phyloP scores from a whole-genome alignment of 2,113 vertebrate genomes.

The Prionailurus bengalensis region DNA sequence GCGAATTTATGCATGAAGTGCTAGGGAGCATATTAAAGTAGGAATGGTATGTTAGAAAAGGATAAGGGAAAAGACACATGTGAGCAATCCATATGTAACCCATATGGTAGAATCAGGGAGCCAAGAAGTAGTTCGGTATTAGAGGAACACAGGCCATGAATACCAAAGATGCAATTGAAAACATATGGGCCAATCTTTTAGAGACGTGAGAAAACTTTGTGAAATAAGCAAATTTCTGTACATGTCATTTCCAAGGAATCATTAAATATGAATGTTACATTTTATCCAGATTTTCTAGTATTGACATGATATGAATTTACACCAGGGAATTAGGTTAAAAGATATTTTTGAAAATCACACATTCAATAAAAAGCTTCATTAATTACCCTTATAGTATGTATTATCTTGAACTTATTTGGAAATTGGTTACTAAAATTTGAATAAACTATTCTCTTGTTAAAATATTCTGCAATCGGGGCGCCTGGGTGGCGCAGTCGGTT shows the following conservation, averaged over 20 bases:
- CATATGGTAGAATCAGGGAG: not conserved
- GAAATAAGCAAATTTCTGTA: not conserved
- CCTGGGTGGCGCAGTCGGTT: too few relatives aligned
- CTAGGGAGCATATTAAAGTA: not conserved
- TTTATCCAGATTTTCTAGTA: not conserved
- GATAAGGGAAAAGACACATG: not conserved
- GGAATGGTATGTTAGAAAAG: not conserved
- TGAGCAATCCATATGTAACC: not conserved
- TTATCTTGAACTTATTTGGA: not conserved
- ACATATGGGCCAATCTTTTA: not conserved
- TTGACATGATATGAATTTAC: not conserved
- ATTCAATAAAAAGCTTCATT: not conserved
- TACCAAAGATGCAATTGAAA: not conserved
- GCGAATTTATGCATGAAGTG: not conserved
- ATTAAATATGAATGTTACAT: not conserved
- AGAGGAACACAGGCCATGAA: not conserved
- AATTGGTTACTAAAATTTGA: constrained; percentile 11
- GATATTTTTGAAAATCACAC: not conserved
- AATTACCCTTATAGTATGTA: not conserved
- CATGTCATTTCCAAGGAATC: not conserved
- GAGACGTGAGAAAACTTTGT: not conserved
- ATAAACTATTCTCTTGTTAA: not conserved
- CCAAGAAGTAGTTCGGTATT: not conserved
- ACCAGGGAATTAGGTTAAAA: not conserved
- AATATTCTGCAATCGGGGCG: not conserved